These are phyloP conservation scores for Caretta caretta DNA, from an alignment of 2,113 vertebrate species.

Conservation along the genomic window DNA sequence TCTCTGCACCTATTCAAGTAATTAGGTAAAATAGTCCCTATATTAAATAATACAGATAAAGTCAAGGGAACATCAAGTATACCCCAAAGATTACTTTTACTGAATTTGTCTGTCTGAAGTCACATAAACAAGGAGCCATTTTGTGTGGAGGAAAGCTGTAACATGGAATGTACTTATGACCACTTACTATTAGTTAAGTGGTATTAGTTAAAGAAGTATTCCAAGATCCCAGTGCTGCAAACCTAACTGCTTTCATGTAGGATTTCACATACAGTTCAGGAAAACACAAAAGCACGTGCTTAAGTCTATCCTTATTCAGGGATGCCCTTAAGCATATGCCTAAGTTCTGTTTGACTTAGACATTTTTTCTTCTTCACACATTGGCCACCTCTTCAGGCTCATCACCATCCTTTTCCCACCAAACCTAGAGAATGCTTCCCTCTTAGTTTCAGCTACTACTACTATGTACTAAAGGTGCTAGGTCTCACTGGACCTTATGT, in stretches of 20 bases:
- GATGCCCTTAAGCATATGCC: neutral
- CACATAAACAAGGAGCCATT: neutral
- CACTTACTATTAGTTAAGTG: neutral
- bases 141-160: neutral
- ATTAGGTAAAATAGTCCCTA: neutral
- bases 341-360: slow-evolving; percentile 1
- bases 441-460: neutral
- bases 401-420: neutral
- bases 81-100: neutral
- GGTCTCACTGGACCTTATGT: neutral
- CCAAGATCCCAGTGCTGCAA: neutral
- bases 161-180: neutral
- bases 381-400: neutral
- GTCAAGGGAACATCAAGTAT: neutral
- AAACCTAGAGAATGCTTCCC: neutral
- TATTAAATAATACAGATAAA: neutral
- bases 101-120: neutral
- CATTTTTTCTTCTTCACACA: neutral
- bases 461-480: neutral
- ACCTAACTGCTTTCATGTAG: neutral
- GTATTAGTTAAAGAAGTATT: neutral
- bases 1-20: neutral
- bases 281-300: neutral
- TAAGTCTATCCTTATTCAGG: neutral
- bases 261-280: neutral